phyloP scores from a whole-genome alignment of 2,113 vertebrate species.

The Tragelaphus scriptus region DNA sequence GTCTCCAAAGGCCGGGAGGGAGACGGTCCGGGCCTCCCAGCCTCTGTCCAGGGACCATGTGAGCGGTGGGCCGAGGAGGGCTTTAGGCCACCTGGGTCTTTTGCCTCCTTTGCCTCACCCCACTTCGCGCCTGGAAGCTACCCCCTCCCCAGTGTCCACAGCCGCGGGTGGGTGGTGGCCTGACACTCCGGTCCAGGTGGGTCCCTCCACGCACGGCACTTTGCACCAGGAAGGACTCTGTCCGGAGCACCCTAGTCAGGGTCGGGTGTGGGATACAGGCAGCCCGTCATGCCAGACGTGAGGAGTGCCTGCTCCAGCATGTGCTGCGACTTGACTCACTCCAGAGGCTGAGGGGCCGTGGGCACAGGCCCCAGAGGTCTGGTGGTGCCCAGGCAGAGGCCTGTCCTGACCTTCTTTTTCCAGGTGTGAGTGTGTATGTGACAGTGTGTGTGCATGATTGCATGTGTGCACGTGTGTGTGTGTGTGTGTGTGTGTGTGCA shows the following conservation, averaged over 20 bases:
- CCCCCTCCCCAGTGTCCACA: too few species aligned
- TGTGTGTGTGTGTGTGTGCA: not conserved
- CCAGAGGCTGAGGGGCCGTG: not conserved
- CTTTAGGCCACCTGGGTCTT: not conserved
- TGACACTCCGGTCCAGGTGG: not conserved
- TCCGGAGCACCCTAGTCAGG: rapidly evolving
- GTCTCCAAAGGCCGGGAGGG: not conserved
- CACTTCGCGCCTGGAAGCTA: rapidly evolving
- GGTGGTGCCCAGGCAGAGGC: rapidly evolving
- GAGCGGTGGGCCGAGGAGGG: not conserved
- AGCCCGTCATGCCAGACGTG: rapidly evolving
- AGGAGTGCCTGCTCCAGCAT: rapidly evolving
- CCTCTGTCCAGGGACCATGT: not conserved
- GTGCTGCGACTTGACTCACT: not conserved
- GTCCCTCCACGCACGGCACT: not conserved
- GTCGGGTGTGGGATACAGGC: not conserved
- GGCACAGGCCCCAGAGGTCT: too few species aligned
- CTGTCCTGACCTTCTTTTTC: not conserved
- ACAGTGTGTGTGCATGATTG: not conserved
- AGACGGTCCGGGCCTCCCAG: not conserved
- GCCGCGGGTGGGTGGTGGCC: rapidly evolving
- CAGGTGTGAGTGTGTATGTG: not conserved
- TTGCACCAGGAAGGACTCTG: not conserved
- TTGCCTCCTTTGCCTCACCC: not conserved
- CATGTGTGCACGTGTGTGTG: not conserved